Conservation (phyloP, 2,888 invertebrate species). For the Drosophila mayaguana region DNA sequence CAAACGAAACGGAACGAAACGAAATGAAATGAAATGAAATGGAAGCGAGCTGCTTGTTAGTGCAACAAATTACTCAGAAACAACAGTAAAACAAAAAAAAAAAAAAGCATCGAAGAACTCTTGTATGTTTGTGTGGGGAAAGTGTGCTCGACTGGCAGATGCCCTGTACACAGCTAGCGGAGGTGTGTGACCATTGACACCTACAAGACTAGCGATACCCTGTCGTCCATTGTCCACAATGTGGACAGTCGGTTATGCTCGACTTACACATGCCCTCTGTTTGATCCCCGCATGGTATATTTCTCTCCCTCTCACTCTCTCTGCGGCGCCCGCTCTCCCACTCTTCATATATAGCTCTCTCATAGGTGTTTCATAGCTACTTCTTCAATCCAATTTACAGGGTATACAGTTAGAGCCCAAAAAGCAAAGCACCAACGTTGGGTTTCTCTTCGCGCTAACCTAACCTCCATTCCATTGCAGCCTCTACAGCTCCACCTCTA, state of each 20-base stretch:
- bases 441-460: slow-evolving; percentile 17
- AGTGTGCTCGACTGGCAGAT: not conserved
- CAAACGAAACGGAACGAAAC: slow-evolving; percentile 58
- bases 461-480: slow-evolving; percentile 9
- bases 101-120: not conserved
- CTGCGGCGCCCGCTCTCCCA: too few relatives aligned
- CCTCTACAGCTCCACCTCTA: not conserved
- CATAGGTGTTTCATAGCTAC: not conserved
- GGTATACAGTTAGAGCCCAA: slow-evolving; percentile 9
- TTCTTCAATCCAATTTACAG: not conserved
- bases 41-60: slow-evolving; percentile 74
- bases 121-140: not conserved
- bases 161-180: not conserved
- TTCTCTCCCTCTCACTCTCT: too few relatives aligned
- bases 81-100: slow-evolving; percentile 3
- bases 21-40: slow-evolving; percentile 69
- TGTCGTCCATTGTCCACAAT: too few relatives aligned
- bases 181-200: too few relatives aligned
- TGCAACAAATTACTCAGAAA: slow-evolving; percentile 75
- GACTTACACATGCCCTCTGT: too few relatives aligned
- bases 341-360: not conserved
- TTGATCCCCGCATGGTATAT: too few relatives aligned
- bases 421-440: slow-evolving; percentile 11
- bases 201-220: too few relatives aligned
- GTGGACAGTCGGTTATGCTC: too few relatives aligned